Evolutionary conservation across 1,140 invertebrate species (phyloP).

Genomic region (Drosophila fuyamai): DNA sequence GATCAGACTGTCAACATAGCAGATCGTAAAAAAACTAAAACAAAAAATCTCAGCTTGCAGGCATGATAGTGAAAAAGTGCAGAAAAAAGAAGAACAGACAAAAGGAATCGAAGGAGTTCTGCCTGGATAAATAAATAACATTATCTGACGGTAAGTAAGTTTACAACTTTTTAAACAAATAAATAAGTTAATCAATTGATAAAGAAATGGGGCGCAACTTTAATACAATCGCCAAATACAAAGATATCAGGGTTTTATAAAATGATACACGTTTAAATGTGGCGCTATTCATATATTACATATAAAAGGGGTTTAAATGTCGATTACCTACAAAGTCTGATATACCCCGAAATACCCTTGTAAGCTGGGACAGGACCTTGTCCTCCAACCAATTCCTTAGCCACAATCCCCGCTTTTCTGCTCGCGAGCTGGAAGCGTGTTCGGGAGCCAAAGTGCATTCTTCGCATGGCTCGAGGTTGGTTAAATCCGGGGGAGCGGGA

Average conservation of each 20-base stretch:
- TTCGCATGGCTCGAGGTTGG: conserved; percentile 47
- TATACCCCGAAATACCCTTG: conserved; percentile 18
- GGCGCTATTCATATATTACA: too few relatives aligned
- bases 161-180: too few relatives aligned
- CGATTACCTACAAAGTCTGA: neutral
- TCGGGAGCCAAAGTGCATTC: conserved; percentile 70
- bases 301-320: neutral
- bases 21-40: conserved; percentile 11
- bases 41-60: conserved; percentile 9
- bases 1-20: neutral
- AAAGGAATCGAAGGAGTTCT: conserved; percentile 22
- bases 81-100: conserved; percentile 1
- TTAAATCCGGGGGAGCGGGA: conserved; percentile 9
- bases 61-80: conserved; percentile 62
- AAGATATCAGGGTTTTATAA: too few relatives aligned
- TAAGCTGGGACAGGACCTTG: conserved; percentile 1
- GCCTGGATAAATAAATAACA: neutral
- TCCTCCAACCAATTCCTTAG: conserved; percentile 8
- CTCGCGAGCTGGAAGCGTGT: conserved; percentile 71
- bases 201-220: too few relatives aligned
- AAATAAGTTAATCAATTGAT: too few relatives aligned
- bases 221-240: too few relatives aligned
- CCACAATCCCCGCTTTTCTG: conserved; percentile 9
- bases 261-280: too few relatives aligned
- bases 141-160: neutral